These are phyloP conservation scores for Enchytraeus crypticus DNA, from an alignment of 2,888 invertebrate species.

Conservation along the genomic window DNA sequence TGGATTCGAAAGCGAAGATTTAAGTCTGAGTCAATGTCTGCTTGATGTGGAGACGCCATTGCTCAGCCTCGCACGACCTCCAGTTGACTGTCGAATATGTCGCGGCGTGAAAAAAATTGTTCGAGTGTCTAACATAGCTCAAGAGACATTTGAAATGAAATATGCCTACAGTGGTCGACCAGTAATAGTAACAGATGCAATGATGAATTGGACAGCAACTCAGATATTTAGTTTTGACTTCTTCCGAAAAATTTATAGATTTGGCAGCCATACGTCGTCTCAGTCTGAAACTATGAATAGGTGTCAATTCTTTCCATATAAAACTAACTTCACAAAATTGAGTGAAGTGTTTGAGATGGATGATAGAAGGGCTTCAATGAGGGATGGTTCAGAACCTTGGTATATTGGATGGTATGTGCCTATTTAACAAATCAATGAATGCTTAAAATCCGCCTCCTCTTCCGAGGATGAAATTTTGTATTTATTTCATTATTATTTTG, in stretches of 20 bases:
- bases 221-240: conserved; percentile 70
- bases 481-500: no score
- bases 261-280: conserved; percentile 44
- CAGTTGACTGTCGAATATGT: conserved; percentile 73
- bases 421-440: not conserved
- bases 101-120: conserved; percentile 57
- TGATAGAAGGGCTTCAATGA: conserved; percentile 59
- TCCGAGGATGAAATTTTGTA: no score
- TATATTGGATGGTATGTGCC: conserved; percentile 61
- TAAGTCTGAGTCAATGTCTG: conserved; percentile 32
- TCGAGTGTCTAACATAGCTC: conserved; percentile 60
- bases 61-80: conserved; percentile 60
- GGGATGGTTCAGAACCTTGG: conserved; percentile 60
- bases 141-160: conserved; percentile 61
- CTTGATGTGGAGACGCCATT: conserved; percentile 29
- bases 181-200: conserved; percentile 76
- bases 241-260: conserved; percentile 63
- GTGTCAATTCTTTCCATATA: conserved; percentile 88
- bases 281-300: conserved; percentile 27
- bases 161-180: conserved; percentile 72
- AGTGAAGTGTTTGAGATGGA: conserved; percentile 76
- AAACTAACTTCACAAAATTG: conserved; percentile 71
- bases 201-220: conserved; percentile 69
- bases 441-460: no score
- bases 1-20: conserved; percentile 6